Evolutionary conservation across 2,797 vertebrate species (phyloP).

Genomic region (Sebastes reedi): DNA sequence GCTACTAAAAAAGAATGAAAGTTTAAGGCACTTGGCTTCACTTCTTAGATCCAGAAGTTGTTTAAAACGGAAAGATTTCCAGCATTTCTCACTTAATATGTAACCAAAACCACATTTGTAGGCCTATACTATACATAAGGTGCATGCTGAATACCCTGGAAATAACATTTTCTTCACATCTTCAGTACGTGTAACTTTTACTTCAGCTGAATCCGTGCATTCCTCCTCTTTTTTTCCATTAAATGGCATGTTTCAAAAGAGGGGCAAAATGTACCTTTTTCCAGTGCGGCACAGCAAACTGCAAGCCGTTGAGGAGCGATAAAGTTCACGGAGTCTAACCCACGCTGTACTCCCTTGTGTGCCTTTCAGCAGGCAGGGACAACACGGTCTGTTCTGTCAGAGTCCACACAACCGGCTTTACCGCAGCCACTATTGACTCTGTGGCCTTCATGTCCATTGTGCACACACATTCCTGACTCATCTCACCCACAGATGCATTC

Average conservation of each 20-base stretch:
- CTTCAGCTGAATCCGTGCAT: not conserved
- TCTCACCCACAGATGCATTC: constrained; percentile 56
- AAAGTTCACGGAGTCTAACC: constrained; percentile 42
- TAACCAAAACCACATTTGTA: not conserved
- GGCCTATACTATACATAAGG: not conserved
- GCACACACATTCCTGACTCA: constrained; percentile 49
- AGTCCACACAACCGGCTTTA: constrained; percentile 40
- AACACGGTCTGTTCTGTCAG: constrained; percentile 19
- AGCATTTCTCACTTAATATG: not conserved
- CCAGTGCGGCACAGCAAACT: constrained; percentile 9
- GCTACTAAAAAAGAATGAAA: rapidly evolving
- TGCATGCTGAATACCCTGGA: not conserved
- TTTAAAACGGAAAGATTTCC: not conserved
- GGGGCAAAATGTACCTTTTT: constrained; percentile 7
- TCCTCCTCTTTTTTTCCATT: not conserved
- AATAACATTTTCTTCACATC: not conserved
- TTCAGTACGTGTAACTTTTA: not conserved
- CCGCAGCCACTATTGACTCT: constrained; percentile 35
- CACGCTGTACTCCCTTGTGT: constrained; percentile 26
- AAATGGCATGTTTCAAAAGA: constrained; percentile 20
- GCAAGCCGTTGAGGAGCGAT: constrained; percentile 31
- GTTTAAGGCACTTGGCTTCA: not conserved
- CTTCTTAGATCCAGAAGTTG: rapidly evolving
- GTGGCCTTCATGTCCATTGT: constrained; percentile 64
- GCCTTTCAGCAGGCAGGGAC: constrained; percentile 37